These are phyloP conservation scores for Phoxinus phoxinus DNA, from an alignment of 2,113 vertebrate species.

Conservation along the genomic window DNA sequence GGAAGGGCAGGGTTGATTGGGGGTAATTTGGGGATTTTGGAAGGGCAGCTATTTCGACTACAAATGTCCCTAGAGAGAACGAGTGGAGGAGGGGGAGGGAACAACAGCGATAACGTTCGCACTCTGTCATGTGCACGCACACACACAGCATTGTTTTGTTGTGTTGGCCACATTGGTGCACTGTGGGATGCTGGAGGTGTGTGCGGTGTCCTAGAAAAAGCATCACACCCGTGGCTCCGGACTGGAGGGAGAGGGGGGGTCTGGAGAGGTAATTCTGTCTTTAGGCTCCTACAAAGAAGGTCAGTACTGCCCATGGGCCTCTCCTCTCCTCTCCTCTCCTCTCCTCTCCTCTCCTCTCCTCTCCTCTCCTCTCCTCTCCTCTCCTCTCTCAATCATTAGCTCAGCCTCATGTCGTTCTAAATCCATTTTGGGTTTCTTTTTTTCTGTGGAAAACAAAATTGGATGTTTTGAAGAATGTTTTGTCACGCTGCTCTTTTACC, in stretches of 20 bases:
- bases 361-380: neutral
- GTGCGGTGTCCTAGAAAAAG: conserved; percentile 36
- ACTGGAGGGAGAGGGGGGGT: conserved; percentile 22
- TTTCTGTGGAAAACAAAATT: neutral
- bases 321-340: neutral
- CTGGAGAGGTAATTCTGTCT: conserved; percentile 32
- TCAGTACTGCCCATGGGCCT: conserved; percentile 28
- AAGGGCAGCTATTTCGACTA: conserved; percentile 52
- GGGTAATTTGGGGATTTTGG: conserved; percentile 58
- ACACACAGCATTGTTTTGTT: conserved; percentile 22
- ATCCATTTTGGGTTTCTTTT: neutral
- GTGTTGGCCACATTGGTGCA: conserved; percentile 13
- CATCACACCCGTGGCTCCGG: conserved; percentile 6
- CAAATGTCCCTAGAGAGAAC: conserved; percentile 43
- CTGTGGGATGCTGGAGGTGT: conserved; percentile 44
- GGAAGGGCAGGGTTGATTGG: conserved; percentile 54
- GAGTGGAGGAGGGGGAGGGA: conserved; percentile 11
- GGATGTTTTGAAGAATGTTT: neutral
- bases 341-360: neutral
- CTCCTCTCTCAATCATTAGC: neutral
- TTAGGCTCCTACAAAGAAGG: conserved; percentile 35
- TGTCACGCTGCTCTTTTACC: neutral
- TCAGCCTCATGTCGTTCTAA: neutral
- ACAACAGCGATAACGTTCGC: neutral
- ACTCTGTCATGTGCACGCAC: neutral